Base-by-base conservation (phyloP, 2,888 invertebrate genomes). In the Lingula anatina region DNA sequence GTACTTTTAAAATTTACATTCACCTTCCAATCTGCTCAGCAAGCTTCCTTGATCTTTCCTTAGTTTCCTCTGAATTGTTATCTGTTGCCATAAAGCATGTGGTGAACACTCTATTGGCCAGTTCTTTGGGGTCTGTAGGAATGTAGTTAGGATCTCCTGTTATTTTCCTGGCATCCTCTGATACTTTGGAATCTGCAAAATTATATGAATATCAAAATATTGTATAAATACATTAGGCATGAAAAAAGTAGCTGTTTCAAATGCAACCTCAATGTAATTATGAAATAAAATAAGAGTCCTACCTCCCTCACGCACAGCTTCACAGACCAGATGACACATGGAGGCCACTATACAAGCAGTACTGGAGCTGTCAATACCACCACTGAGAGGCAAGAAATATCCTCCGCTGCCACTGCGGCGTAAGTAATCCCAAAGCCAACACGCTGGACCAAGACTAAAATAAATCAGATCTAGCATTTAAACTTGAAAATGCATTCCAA, bases 391-490 rank as follows among this genome's bases (percentile, higher is more conserved):
- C 36, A 99, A 78, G 73, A 99, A 97, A 79, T 90, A 99, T 0
- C 99, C 99, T 21, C 94, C 92, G 77, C 95, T 93, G 7, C 44
- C 61, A 59, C 73, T 73, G 9, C 78, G 64, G 20, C 83, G 76
- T 9, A 97, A 79, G 76, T 97, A 99, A 73, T 99, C 97, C 99
- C 99, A 99, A 20, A 99, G 80, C 96, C 97, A 99, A 69, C 94
- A 93, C 0, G 97, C 96, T 0, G 97, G 95, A 0, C 94, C 97
- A 80, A 83, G 79, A 43, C 78, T 77, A 88, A 85, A 50, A 91
- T 36, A 41, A 25, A 25, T 23, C 12, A 15, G 12, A 15, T n/a
- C 15, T n/a, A n/a, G n/a, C n/a, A n/a, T n/a, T n/a, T n/a, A n/a
- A n/a, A n/a, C n/a, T n/a, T n/a, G n/a, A n/a, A n/a, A n/a, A n/a